phyloP scores from a whole-genome alignment of 2,888 invertebrate genomes.

The Caenorhabditis macrosperma region DNA sequence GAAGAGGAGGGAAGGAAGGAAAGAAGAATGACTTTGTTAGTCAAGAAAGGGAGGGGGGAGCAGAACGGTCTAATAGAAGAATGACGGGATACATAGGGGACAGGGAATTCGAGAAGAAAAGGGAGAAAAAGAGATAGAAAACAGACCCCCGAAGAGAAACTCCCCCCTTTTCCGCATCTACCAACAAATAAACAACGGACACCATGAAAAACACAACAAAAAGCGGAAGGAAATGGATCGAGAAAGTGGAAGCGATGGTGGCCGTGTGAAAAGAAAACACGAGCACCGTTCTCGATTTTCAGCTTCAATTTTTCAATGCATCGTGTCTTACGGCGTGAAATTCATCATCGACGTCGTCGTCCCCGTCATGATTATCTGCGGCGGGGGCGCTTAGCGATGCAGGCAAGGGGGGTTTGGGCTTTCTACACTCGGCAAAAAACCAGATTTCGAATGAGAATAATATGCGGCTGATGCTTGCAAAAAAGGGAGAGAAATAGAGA shows the following conservation, averaged over 20 bases:
- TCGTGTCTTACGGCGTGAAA: neutral
- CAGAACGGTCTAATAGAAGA: neutral
- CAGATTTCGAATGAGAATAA: too few species aligned
- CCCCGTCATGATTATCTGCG: too few species aligned
- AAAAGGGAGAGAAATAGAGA: too few species aligned
- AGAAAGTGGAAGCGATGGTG: too few species aligned
- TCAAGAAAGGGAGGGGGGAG: neutral
- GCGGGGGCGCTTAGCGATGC: too few species aligned
- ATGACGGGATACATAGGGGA: neutral
- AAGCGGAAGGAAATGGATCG: too few species aligned
- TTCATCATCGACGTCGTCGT: too few species aligned
- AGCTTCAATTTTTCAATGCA: neutral
- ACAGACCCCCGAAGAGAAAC: neutral
- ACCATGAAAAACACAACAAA: neutral
- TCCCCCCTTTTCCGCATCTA: too few species aligned
- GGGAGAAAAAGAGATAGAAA: neutral
- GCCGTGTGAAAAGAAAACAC: neutral
- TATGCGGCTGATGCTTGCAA: too few species aligned
- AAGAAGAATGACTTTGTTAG: too few species aligned
- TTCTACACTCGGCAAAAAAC: too few species aligned
- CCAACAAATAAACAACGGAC: neutral
- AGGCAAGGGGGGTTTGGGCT: neutral
- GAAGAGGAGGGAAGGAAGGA: neutral
- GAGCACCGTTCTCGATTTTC: neutral
- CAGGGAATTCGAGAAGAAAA: constrained; percentile 1